phyloP scores from a whole-genome alignment of 2,797 vertebrate genomes.

The Agapornis canus region DNA sequence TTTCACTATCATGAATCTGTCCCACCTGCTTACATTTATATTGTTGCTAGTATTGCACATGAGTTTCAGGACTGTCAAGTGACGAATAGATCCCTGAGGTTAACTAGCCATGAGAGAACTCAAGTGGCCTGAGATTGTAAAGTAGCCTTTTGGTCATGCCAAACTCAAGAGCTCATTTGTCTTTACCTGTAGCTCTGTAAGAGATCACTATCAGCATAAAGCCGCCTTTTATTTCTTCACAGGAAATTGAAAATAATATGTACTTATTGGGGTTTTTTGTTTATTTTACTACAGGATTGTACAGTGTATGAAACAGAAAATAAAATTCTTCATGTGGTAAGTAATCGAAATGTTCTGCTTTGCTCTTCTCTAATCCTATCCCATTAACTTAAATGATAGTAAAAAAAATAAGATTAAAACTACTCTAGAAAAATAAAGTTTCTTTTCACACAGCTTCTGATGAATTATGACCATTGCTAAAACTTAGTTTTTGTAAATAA shows the following conservation, averaged over 20 bases:
- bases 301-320: conserved; percentile 93
- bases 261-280: background rate
- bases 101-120: background rate
- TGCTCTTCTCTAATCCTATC: background rate
- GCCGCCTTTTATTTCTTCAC: background rate
- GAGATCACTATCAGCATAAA: background rate
- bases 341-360: conserved; percentile 56
- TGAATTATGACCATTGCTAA: background rate
- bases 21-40: background rate
- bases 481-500: background rate
- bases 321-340: conserved; percentile 94
- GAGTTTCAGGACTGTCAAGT: background rate
- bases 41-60: background rate
- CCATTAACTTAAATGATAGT: background rate
- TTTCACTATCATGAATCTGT: background rate
- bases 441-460: background rate
- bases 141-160: background rate
- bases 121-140: background rate
- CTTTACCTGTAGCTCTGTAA: background rate
- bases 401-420: background rate
- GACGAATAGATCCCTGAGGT: background rate
- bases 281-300: conserved; percentile 82
- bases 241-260: background rate
- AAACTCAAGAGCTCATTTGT: background rate
- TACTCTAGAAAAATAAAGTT: background rate